A percentile compares a stretch with the other conserved stretches of the same genome.
Evolutionary conservation across 2,888 invertebrate genomes (phyloP).

Genomic region (Andrena chrysosceles): DNA sequence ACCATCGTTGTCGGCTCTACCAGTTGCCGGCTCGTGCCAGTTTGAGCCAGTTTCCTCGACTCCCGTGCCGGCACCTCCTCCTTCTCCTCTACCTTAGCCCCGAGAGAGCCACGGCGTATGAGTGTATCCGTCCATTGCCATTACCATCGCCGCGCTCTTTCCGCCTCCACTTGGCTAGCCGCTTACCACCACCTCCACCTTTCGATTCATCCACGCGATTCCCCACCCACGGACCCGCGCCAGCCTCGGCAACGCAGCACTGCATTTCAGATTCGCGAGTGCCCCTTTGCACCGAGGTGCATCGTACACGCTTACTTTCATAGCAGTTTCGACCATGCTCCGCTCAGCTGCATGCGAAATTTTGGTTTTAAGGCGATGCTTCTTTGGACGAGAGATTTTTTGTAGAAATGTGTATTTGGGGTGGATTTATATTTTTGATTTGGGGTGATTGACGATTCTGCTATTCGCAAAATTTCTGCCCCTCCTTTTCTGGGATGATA

Average conservation of each 20-base stretch:
- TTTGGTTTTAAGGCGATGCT: not conserved
- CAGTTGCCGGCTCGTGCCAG: slow-evolving; percentile 77
- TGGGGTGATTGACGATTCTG: not conserved
- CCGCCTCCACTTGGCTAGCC: slow-evolving; percentile 37
- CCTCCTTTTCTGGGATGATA: not conserved
- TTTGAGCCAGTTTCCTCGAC: slow-evolving; percentile 79
- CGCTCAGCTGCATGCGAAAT: not conserved
- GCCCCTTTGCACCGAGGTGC: not conserved
- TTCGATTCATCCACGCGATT: slow-evolving; percentile 37
- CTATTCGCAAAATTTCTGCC: not conserved
- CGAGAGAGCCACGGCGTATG: slow-evolving; percentile 22
- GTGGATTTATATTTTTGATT: not conserved
- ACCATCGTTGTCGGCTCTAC: slow-evolving; percentile 68
- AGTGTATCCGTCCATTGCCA: slow-evolving; percentile 50
- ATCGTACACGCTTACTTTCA: not conserved
- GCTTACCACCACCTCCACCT: slow-evolving; percentile 44
- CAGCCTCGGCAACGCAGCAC: slow-evolving; percentile 55
- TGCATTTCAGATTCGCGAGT: slow-evolving; percentile 35
- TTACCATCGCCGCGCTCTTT: slow-evolving; percentile 53
- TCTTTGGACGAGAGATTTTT: not conserved
- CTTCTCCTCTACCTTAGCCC: slow-evolving; percentile 35
- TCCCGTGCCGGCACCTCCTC: slow-evolving; percentile 58
- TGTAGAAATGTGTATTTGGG: not conserved
- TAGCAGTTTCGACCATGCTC: not conserved
- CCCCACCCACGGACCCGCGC: slow-evolving; percentile 33